Evolutionary conservation across 2,888 invertebrate genomes (phyloP), one percentile per base, ranked within the genome.

Genomic region (Bedellia somnulentella): DNA sequence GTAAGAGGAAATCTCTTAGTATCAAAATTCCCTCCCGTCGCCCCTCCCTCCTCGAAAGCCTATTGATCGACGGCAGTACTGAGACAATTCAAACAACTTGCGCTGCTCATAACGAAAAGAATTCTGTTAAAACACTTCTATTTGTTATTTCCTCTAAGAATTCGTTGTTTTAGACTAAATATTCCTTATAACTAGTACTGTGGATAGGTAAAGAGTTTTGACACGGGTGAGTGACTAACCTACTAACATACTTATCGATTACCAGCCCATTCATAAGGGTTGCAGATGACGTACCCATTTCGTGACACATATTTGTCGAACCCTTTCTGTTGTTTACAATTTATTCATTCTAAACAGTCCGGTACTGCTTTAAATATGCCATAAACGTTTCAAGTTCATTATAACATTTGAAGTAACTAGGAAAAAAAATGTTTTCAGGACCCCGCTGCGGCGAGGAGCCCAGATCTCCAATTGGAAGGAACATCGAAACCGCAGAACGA

Each of bases 11-110:
- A 21, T 21, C 10, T 10, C 21, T 10, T 21, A 21, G 9, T 8
- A 21, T 21, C 21, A 21, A 21, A n/a, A 10, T 21, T 21, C 21
- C 21, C 8, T 10, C 3, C 21, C 2, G 2, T 8, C 21, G n/a
- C 8, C 21, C 21, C 21, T 21, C 10, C 10, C 21, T 3, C 3
- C 21, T 10, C 10, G 15, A 49, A 49, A 49, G 47, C 49, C 55
- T 73, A 73, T 71, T 64, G 71, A 73, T 71, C 61, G 45, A 38
- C 42, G 39, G 36, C 44, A 43, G 40, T 30, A 41, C 49, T 45
- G 55, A 51, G 52, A 46, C 47, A 25, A 30, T 30, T 30, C 44
- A 46, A 47, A 58, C 54, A 63, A 61, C 58, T 57, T 57, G 62
- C 60, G 59, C 56, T 50, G 48, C 17, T 21, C 14, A 5, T 21